Base-by-base conservation (phyloP, 2,113 vertebrate species). In the Ptilonorhynchus violaceus region DNA sequence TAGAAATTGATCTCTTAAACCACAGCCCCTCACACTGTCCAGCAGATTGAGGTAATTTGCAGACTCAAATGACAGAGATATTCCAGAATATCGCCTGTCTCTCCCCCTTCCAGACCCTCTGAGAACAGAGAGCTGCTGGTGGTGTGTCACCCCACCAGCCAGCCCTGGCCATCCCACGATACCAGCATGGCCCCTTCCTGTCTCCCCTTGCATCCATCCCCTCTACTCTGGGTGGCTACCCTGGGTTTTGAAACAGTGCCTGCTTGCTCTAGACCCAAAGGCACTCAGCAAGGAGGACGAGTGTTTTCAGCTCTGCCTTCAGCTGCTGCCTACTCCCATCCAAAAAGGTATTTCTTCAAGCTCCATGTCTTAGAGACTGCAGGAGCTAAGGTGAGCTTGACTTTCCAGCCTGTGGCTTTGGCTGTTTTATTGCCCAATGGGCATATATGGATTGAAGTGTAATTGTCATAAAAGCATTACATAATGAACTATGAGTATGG, bases 201-300 rank as follows among this genome's bases (percentile, higher is more conserved):
- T 30, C 16, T 69, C 37, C 22, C 13, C 19, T 62, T 78, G n/a
- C 8, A 4, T 53, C 63, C 49, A 18, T 60, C 12, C 28, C 50
- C 25, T 74, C 28, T 53, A 1, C 25, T 80, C 10, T 69, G 31
- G 10, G 23, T 81, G 76, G 23, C 55, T 53, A 47, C 19, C 8
- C 27, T 30, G 23, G 0, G 0, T 64, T 88, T 85, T 0, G 0
- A 44, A 79, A 41, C 24, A 68, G 24, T 58, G 6, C 1, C 58
- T 35, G 46, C 55, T 46, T 2, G 0, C 53, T 66, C 0, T 24
- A 41, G 64, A 53, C 6, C 0, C 0, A 63, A 49, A 5, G 3
- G 2, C 39, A 18, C 17, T 55, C 15, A 3, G 15, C 0, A 0
- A 83, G 52, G 27, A 12, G 15, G 28, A 20, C 21, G 5, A 24